phyloP scores from a whole-genome alignment of 2,888 invertebrate species.

The Liopterus haemorrhoidalis region DNA sequence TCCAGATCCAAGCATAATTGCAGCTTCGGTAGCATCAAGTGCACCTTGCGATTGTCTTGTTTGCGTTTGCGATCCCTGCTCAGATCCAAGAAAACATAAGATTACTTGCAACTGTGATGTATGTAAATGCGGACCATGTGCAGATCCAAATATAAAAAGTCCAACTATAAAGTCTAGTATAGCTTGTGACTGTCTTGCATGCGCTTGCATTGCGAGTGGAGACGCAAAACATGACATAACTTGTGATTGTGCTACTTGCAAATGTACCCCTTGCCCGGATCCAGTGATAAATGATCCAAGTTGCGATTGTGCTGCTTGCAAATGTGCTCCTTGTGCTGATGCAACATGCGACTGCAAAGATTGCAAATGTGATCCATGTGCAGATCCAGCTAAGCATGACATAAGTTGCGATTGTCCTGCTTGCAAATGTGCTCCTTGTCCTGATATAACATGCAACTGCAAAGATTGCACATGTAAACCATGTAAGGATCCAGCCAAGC shows the following conservation, averaged over 20 bases:
- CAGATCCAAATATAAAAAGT: not conserved
- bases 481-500: not conserved
- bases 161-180: too few species aligned
- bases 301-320: conserved; percentile 20
- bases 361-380: conserved; percentile 15
- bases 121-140: conserved; percentile 12
- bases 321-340: conserved; percentile 19
- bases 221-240: conserved; percentile 14
- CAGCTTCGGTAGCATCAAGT: too few species aligned
- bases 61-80: conserved; percentile 20
- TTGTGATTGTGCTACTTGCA: conserved; percentile 14
- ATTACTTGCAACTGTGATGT: conserved; percentile 13
- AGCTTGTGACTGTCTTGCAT: conserved; percentile 21
- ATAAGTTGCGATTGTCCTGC: conserved; percentile 12
- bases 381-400: conserved; percentile 7
- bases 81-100: too few species aligned
- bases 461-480: not conserved
- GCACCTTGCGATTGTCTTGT: conserved; percentile 20
- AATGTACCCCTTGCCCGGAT: conserved; percentile 11
- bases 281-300: not conserved
- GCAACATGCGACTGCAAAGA: conserved; percentile 14
- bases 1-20: not conserved
- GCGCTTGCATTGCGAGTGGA: conserved; percentile 18
- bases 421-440: conserved; percentile 15
- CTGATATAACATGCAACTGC: too few species aligned